Evolutionary conservation across 2,797 vertebrate species (phyloP), one percentile per base, ranked within the genome.

Genomic region (Enteromius argenteus): DNA sequence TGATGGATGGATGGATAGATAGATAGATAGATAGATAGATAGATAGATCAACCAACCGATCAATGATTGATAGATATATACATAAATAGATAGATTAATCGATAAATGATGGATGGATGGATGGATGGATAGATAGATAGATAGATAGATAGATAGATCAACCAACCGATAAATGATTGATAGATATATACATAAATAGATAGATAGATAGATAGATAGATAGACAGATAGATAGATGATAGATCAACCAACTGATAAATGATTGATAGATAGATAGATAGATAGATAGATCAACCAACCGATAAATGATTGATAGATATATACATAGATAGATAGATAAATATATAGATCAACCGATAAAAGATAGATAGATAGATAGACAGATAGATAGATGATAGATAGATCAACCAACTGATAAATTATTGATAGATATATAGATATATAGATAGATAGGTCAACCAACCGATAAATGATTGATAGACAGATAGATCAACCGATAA

Each of bases 1-100:
- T 53, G 53, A 58, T 58, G n/a, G 62, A 66, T 23, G n/a, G 58
- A 60, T 58, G n/a, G 56, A 58, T 58, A 56, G 53, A 46, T 37
- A 21, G 62, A 66, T n/a, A 58, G n/a, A 58, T 58, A 23, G 19
- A 23, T 46, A 23, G 19, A n/a, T n/a, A 66, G 10, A 32, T n/a
- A 21, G 60, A 62, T 30, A 23, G 60, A 64, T 30, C 3, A n/a
- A 7, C 6, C 3, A n/a, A 7, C 6, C 39, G 19, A 58, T n/a
- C 32, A 17, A 32, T 14, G 15, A 58, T 58, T 0, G 58, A 11
- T 60, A 2, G 27, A 30, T 7, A 2, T 14, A 30, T 7, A 15
- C 13, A 32, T 32, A 3, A 13, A 58, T 11, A 10, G 23, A 32
- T 17, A 15, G 62, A 35, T n/a, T n/a, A 6, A 11, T 2, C 7